These are phyloP conservation scores for Polypedilum pembai DNA, from an alignment of 1,140 invertebrate species.

Conservation along the genomic window DNA sequence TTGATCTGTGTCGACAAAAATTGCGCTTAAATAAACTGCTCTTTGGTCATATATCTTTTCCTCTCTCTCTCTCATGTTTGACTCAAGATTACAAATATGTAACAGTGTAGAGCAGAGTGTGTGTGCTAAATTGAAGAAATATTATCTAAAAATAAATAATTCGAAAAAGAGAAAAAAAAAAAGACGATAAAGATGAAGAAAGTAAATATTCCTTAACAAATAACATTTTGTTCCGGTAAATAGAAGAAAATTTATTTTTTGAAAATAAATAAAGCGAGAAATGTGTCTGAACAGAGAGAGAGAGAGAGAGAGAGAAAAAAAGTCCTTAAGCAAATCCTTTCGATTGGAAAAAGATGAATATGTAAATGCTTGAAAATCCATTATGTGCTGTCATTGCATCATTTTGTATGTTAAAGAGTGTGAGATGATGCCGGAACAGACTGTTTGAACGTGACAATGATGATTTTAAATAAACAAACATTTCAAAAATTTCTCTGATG, in stretches of 20 bases:
- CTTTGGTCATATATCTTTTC: too few relatives aligned
- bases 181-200: not conserved
- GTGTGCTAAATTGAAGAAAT: not conserved
- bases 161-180: not conserved
- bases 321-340: slow-evolving; percentile 10
- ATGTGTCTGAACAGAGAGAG: not conserved
- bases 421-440: not conserved
- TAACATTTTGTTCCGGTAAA: slow-evolving; percentile 12
- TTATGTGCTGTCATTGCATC: slow-evolving; percentile 17
- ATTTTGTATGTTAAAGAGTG: not conserved
- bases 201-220: slow-evolving; percentile 18
- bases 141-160: slow-evolving; percentile 15
- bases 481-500: slow-evolving; percentile 2
- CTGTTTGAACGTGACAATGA: not conserved
- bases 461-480: not conserved
- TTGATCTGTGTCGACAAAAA: too few relatives aligned
- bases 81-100: not conserved
- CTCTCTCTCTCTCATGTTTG: not conserved
- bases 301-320: too few relatives aligned
- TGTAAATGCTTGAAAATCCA: slow-evolving; percentile 11
- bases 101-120: not conserved
- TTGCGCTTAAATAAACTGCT: too few relatives aligned
- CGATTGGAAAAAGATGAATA: slow-evolving; percentile 3
- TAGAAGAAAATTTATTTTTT: slow-evolving; percentile 3
- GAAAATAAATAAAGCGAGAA: not conserved